phyloP scores from a whole-genome alignment of 2,888 invertebrate species.

The Ophraella communa region DNA sequence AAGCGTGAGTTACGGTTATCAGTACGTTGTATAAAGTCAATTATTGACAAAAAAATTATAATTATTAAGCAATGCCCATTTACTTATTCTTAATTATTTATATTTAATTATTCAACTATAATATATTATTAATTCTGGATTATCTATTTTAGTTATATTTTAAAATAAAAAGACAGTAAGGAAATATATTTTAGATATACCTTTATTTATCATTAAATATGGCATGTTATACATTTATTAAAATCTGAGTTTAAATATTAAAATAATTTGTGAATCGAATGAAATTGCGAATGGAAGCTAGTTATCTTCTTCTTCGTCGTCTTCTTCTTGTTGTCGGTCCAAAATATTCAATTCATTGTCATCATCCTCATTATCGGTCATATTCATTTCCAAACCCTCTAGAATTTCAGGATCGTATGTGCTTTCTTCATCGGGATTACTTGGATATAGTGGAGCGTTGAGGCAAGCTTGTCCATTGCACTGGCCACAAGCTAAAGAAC shows the following conservation, averaged over 20 bases:
- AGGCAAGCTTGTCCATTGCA: conserved; percentile 10
- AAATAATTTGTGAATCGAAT: background rate
- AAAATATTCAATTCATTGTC: conserved; percentile 17
- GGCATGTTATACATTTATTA: background rate
- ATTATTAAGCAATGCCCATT: background rate
- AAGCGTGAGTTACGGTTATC: too few relatives aligned
- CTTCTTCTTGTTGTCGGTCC: background rate
- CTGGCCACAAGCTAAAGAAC: background rate
- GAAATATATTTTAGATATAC: background rate
- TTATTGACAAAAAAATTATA: background rate
- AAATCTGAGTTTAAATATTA: background rate
- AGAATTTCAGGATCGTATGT: conserved; percentile 32
- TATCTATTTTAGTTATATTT: too few relatives aligned
- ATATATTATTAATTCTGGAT: too few relatives aligned
- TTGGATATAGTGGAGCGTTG: background rate
- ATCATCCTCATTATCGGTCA: conserved; percentile 26
- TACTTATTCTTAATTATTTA: background rate
- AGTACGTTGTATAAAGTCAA: too few relatives aligned
- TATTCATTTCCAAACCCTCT: conserved; percentile 30
- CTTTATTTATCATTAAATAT: background rate
- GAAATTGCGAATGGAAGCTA: background rate
- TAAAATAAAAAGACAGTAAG: background rate
- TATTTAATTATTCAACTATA: background rate
- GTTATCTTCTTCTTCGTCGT: background rate
- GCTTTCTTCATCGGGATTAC: conserved; percentile 19